These are phyloP conservation scores for Hemicentrotus pulcherrimus DNA, from an alignment of 35 echinoderm and acorn worm species.

Conservation along the genomic window DNA sequence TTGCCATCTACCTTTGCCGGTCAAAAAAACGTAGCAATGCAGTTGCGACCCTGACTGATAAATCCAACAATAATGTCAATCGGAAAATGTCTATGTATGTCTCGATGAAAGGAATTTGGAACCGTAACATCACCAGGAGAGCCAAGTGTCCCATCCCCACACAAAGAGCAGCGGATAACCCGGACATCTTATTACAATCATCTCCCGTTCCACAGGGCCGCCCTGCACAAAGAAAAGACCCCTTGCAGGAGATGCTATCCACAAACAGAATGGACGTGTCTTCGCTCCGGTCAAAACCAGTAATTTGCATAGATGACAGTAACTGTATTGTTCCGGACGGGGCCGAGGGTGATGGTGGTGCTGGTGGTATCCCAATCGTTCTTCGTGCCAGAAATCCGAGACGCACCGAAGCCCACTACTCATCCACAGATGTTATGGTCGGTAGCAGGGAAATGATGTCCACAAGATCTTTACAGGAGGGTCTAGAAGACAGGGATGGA, in stretches of 20 bases:
- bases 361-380: background rate
- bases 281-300: background rate
- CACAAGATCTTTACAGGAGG: background rate
- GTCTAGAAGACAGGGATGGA: background rate
- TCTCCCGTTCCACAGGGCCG: too few species aligned
- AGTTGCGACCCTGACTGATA: too few species aligned
- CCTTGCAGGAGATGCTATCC: background rate
- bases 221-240: background rate
- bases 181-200: too few species aligned
- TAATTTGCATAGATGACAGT: background rate
- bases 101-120: too few species aligned
- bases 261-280: background rate
- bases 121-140: too few species aligned
- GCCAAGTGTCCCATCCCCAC: too few species aligned
- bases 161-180: too few species aligned
- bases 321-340: background rate
- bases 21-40: too few species aligned
- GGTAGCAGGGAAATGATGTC: background rate
- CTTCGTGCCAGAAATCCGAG: background rate
- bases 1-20: too few species aligned
- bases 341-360: background rate
- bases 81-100: too few species aligned
- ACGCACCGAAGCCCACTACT: background rate
- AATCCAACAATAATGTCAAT: too few species aligned
- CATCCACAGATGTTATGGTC: slow-evolving; percentile 3